Base-by-base conservation (phyloP, 2,113 vertebrate species). In the Morone saxatilis region DNA sequence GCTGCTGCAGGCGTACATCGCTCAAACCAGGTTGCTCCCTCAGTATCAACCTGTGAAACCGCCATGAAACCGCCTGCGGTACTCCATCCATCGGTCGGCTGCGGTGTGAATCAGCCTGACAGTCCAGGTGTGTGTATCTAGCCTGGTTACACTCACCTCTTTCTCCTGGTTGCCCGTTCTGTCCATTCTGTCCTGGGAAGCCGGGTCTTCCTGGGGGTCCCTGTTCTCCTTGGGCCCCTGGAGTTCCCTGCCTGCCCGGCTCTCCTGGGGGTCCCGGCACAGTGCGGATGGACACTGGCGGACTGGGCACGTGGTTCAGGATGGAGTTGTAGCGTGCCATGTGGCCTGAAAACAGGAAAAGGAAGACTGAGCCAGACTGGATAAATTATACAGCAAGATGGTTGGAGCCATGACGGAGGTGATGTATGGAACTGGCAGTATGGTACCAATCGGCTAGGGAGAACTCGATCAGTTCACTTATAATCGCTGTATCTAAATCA, bases 271-370 rank as follows among this genome's bases (percentile, higher is more conserved):
- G 97, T 16, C 98, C 98, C 0, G 96, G 96, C 0, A 98, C 88
- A 0, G 97, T 97, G 84, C 97, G 95, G 51, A 97, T 89, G 2
- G 97, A 96, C n/a, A 97, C 94, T 0, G 97, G 96, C 4, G 97
- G 96, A 90, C 97, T 98, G 72, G 98, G 98, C 25, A 96, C 94
- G 31, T 97, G 96, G 93, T 97, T 98, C 81, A 99, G 96, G 87
- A 99, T 95, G 11, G 97, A 96, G 70, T 96, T 98, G 81, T 97
- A 99, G 40, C 97, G 97, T 11, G 96, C 94, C 97, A 99, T 97
- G 90, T 99, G 98, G 90, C 96, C 98, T 99, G 91, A 14, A 75
- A 22, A 12, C 14, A 53, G 10, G 31, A 53, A 4, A 8, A 48
- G 1, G 0, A 11, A 53, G 25, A 31, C 5, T 7, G 17, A 62